These are phyloP conservation scores for Lithophane leautieri DNA, from an alignment of 2,888 invertebrate species.

Conservation along the genomic window DNA sequence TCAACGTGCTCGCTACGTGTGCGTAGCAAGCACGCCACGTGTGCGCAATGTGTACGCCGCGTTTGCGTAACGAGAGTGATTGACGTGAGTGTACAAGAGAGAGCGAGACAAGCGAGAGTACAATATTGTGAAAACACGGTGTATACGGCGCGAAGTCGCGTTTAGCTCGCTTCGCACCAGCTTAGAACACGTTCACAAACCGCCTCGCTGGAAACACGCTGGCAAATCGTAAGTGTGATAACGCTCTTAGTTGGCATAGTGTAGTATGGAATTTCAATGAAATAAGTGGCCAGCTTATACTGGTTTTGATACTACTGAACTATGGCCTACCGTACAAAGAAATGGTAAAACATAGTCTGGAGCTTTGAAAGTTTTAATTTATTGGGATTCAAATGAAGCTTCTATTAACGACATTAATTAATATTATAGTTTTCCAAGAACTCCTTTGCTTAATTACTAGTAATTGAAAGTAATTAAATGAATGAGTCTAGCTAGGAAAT, in stretches of 20 bases:
- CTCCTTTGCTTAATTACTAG: conserved; percentile 12
- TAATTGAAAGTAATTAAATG: conserved; percentile 40
- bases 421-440: conserved; percentile 18
- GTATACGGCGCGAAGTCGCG: no score
- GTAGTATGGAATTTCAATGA: not conserved
- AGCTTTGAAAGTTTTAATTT: not conserved
- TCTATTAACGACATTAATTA: conserved; percentile 17
- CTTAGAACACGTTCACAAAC: no score
- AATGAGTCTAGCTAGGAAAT: conserved; percentile 4
- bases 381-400: conserved; percentile 22
- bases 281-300: not conserved
- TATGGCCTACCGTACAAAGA: not conserved
- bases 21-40: no score
- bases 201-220: no score
- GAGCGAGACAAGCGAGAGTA: no score
- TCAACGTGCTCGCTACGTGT: no score
- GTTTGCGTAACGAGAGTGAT: no score
- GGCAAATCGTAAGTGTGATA: no score
- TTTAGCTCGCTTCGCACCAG: no score
- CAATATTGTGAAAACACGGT: no score
- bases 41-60: no score
- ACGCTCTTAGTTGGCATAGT: not conserved
- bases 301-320: not conserved
- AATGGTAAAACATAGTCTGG: not conserved
- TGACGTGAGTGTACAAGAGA: no score